Percentiles rank a stretch among this genome's conserved stretches.
Conservation (phyloP, 35 echinoderm and acorn worm genomes). For the Heliocidaris tuberculata region DNA sequence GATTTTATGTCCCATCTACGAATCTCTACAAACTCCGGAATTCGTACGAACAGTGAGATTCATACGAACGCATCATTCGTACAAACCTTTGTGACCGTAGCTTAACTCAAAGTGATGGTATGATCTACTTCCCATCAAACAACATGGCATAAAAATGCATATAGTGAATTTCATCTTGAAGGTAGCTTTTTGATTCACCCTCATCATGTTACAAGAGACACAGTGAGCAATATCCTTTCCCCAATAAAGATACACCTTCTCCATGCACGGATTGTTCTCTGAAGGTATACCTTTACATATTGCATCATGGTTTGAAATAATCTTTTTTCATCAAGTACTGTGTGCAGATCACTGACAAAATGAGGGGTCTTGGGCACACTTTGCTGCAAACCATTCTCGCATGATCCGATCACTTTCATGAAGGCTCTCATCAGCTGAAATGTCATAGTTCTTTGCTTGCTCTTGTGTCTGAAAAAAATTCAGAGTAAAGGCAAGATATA, state of each 20-base stretch:
- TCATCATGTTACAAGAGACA: not conserved
- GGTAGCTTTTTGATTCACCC: not conserved
- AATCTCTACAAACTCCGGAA: too few species aligned
- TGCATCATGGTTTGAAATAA: not conserved
- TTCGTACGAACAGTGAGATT: too few species aligned
- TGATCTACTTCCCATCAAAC: too few species aligned
- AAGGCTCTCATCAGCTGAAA: constrained; percentile 35
- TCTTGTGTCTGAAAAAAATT: constrained; percentile 64
- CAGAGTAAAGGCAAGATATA: not conserved
- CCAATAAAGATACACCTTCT: not conserved
- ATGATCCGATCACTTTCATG: constrained; percentile 59
- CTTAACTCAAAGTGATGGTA: too few species aligned
- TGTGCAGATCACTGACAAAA: constrained; percentile 51
- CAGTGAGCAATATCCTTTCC: not conserved
- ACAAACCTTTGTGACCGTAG: too few species aligned
- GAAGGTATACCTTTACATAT: not conserved
- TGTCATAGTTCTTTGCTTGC: constrained; percentile 59
- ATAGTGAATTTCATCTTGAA: not conserved
- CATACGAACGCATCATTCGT: too few species aligned
- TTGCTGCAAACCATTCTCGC: constrained; percentile 72
- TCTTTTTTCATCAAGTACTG: not conserved
- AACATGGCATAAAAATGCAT: too few species aligned
- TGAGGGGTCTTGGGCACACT: constrained; percentile 57
- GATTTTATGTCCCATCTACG: too few species aligned
- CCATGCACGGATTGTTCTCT: not conserved